Evolutionary conservation across 2,797 vertebrate genomes (phyloP), one percentile per base, ranked within the genome.

Genomic region (Phrynocephalus forsythii): DNA sequence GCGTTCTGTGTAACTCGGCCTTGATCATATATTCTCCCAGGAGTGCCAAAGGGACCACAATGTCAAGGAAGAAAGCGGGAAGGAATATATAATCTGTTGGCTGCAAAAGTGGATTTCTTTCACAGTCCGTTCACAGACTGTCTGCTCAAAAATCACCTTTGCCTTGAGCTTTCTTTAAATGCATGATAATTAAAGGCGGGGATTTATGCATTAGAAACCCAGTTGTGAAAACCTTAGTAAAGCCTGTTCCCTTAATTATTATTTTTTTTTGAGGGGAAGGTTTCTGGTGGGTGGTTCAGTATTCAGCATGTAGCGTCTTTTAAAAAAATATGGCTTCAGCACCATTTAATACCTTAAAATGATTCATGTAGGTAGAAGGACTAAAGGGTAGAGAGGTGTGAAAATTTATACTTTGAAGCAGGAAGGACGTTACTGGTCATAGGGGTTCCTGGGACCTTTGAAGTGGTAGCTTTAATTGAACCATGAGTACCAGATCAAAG

Each of bases 61-160:
- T 0, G 0, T 83, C 93, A 93, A 92, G 90, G 91, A 69, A 90
- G 91, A 87, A 88, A 87, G 82, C 78, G 44, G 86, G 89, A 85
- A 90, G 90, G 48, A 18, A 28, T 82, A 66, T 30, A 33, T 3
- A 84, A 91, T 85, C 90, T 92, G 79, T 44, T 85, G 86, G 92
- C 87, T 77, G 28, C 2, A 48, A 63, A 28, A 2, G 20, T 44
- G 8, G 28, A 72, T 3, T 75, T 80, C 15, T 69, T 30, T 73
- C 20, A 0, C 22, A 89, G 78, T 91, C 93, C 83, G 44, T 69
- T 93, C 92, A 63, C 60, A 90, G 91, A 67, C 94, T 91, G 78
- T 89, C 93, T 92, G 89, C 92, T 93, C 91, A 82, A 91, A 82
- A 91, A 82, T 95, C 94, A 77, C 94, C 93, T 95, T 94, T 93